phyloP scores from a whole-genome alignment of 2,888 invertebrate genomes.

The Standfussiana lucernea region DNA sequence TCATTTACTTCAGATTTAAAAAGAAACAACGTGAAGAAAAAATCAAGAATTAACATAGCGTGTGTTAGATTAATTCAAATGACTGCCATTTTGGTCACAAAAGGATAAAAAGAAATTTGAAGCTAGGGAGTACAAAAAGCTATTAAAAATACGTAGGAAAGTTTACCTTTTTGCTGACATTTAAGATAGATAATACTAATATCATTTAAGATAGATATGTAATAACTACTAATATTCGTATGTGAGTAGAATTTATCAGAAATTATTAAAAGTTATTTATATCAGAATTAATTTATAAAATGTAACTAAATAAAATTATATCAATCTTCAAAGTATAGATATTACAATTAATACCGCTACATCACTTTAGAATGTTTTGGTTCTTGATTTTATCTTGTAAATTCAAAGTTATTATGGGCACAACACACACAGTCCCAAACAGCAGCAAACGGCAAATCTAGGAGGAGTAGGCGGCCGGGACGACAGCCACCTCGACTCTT shows the following conservation, averaged over 20 bases:
- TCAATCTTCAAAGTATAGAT: neutral
- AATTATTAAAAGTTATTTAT: too few species aligned
- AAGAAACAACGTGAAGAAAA: constrained; percentile 70
- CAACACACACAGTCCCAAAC: neutral
- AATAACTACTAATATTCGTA: neutral
- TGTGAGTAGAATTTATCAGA: too few species aligned
- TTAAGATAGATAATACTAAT: neutral
- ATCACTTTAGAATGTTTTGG: neutral
- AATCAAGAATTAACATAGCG: constrained; percentile 60
- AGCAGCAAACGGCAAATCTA: neutral
- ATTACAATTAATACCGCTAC: neutral
- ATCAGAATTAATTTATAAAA: neutral
- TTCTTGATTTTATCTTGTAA: neutral
- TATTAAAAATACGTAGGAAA: neutral
- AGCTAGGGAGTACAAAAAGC: neutral
- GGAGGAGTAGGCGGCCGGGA: neutral
- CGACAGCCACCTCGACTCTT: neutral
- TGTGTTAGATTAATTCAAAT: constrained; percentile 52
- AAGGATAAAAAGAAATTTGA: constrained; percentile 40
- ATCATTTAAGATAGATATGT: neutral
- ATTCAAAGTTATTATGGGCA: neutral
- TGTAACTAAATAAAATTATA: neutral
- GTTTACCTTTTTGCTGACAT: constrained; percentile 5
- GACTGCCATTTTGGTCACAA: constrained; percentile 36
- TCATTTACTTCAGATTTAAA: constrained; percentile 77